Evolutionary conservation across 2,888 invertebrate genomes (phyloP).

Genomic region (Marasmarcha lunaedactyla): DNA sequence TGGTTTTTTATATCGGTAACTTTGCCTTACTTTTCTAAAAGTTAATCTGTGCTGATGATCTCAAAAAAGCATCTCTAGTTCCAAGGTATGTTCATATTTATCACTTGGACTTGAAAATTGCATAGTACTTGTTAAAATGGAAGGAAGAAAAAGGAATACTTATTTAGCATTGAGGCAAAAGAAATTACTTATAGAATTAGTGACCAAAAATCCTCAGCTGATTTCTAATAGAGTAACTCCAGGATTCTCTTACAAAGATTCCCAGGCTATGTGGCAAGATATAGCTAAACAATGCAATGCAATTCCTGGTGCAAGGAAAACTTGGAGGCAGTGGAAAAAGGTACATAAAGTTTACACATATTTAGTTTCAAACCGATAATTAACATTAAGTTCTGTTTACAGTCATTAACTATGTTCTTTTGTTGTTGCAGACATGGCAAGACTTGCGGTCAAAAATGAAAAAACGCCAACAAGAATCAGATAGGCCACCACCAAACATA

Average conservation of each 20-base stretch:
- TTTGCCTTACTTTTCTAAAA: no score
- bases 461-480: slow-evolving; percentile 19
- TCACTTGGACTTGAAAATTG: no score
- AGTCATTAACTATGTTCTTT: no score
- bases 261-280: slow-evolving; percentile 42
- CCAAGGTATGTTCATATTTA: no score
- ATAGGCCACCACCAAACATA: slow-evolving; percentile 30
- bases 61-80: no score
- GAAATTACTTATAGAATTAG: slow-evolving; percentile 44
- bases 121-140: no score
- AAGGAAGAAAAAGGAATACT: slow-evolving; percentile 21
- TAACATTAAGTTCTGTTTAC: no score
- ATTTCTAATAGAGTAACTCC: slow-evolving; percentile 40
- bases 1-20: no score
- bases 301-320: slow-evolving; percentile 48
- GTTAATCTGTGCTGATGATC: no score
- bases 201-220: slow-evolving; percentile 45
- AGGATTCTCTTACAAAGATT: slow-evolving; percentile 40
- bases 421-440: slow-evolving; percentile 49
- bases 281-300: slow-evolving; percentile 50
- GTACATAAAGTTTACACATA: slow-evolving; percentile 26
- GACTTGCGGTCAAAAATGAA: slow-evolving; percentile 47
- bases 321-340: slow-evolving; percentile 59
- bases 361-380: no score
- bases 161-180: slow-evolving; percentile 46